Evolutionary conservation across 2,888 invertebrate genomes (phyloP).

Genomic region (Tinea semifulvella): DNA sequence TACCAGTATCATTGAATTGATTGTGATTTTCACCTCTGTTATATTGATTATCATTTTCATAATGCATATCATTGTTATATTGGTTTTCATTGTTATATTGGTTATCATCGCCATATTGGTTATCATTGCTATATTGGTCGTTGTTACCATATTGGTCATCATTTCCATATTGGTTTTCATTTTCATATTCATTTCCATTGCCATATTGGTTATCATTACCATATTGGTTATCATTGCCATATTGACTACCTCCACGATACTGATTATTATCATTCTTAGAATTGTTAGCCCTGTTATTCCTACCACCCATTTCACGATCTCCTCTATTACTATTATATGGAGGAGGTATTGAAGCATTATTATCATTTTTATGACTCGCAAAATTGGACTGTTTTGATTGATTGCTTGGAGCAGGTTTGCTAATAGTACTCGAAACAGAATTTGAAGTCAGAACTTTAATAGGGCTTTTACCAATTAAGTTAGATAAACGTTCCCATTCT

Average conservation of each 20-base stretch:
- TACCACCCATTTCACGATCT: background rate
- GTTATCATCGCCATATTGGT: slow-evolving; percentile 27
- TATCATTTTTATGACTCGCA: background rate
- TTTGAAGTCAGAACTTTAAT: too few relatives aligned
- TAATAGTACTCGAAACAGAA: too few relatives aligned
- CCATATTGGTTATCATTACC: background rate
- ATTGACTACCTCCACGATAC: slow-evolving; percentile 14
- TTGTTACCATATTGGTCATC: slow-evolving; percentile 14
- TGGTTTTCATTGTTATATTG: background rate
- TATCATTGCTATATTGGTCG: slow-evolving; percentile 28
- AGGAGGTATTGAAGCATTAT: background rate
- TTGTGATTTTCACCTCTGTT: slow-evolving; percentile 14
- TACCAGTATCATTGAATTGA: slow-evolving; percentile 37
- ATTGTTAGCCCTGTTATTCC: too few relatives aligned
- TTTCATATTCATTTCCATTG: background rate
- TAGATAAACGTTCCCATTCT: background rate
- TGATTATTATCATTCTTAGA: slow-evolving; percentile 17
- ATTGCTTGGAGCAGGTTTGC: too few relatives aligned
- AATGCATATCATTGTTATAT: too few relatives aligned
- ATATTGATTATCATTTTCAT: slow-evolving; percentile 3
- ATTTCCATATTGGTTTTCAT: background rate
- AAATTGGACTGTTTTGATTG: background rate
- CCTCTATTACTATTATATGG: background rate
- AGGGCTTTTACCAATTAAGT: background rate
- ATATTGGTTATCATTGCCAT: background rate